Evolutionary conservation across 2,797 vertebrate species (phyloP).

Genomic region (Yasuhikotakia modesta): DNA sequence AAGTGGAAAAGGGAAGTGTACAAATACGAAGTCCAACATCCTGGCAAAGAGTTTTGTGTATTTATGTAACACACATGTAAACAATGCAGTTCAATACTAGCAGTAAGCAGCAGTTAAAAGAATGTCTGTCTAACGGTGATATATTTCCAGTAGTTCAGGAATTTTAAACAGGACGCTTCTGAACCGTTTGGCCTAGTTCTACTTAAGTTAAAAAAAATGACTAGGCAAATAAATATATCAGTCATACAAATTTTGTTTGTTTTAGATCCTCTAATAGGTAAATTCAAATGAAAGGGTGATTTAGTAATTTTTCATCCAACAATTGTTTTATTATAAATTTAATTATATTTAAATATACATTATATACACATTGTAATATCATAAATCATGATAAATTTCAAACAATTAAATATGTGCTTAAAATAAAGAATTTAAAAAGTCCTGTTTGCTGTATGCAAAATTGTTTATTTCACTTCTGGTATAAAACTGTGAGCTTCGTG

Average conservation of each 20-base stretch:
- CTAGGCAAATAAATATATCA: slow-evolving; percentile 2
- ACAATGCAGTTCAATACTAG: not conserved
- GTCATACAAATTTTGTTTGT: slow-evolving; percentile 1
- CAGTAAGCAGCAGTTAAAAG: slow-evolving; percentile 6
- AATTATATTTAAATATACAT: too few relatives aligned
- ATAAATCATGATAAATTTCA: too few relatives aligned
- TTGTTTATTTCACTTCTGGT: too few relatives aligned
- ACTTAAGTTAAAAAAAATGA: not conserved
- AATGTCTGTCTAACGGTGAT: slow-evolving; percentile 11
- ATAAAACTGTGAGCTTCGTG: too few relatives aligned
- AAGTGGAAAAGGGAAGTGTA: not conserved
- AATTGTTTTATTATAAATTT: too few relatives aligned
- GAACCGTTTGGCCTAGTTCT: not conserved
- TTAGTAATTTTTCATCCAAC: too few relatives aligned
- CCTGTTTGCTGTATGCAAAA: too few relatives aligned
- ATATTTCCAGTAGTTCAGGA: not conserved
- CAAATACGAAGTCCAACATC: not conserved
- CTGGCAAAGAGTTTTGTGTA: not conserved
- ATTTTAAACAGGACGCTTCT: not conserved
- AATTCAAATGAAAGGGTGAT: too few relatives aligned
- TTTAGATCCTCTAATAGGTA: not conserved
- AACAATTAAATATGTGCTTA: too few relatives aligned
- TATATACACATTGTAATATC: too few relatives aligned
- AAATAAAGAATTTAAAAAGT: too few relatives aligned
- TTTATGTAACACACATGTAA: slow-evolving; percentile 20